A percentile compares a stretch with the other conserved stretches of the same genome.
These are phyloP conservation scores for Poecilobothrus nobilitatus DNA, from an alignment of 2,888 invertebrate species.

Conservation along the genomic window DNA sequence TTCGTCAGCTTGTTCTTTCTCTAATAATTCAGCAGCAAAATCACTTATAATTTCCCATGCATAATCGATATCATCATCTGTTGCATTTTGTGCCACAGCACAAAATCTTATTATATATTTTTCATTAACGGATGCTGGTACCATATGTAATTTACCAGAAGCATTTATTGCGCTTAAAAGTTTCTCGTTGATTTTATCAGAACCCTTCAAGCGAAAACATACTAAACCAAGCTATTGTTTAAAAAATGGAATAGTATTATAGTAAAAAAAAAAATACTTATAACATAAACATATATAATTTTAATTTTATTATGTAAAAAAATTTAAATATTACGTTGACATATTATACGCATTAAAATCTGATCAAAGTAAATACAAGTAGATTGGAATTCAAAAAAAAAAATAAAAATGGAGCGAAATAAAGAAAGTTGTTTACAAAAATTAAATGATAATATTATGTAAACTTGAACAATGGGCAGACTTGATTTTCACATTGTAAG, in stretches of 20 bases:
- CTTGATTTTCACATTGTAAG: too few relatives aligned
- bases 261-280: background rate
- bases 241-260: slow-evolving; percentile 2
- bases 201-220: slow-evolving; percentile 78
- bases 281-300: background rate
- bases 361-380: too few relatives aligned
- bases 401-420: too few relatives aligned
- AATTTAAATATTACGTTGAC: too few relatives aligned
- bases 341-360: too few relatives aligned
- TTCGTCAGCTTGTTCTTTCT: slow-evolving; percentile 58
- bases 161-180: slow-evolving; percentile 86
- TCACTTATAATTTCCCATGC: slow-evolving; percentile 81
- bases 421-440: too few relatives aligned
- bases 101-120: slow-evolving; percentile 90
- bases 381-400: too few relatives aligned
- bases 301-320: too few relatives aligned
- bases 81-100: slow-evolving; percentile 83
- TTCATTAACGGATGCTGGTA: slow-evolving; percentile 83
- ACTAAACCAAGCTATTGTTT: slow-evolving; percentile 72
- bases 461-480: too few relatives aligned
- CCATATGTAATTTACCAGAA: slow-evolving; percentile 94
- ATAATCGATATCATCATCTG: slow-evolving; percentile 71
- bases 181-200: slow-evolving; percentile 78
- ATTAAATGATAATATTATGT: too few relatives aligned
- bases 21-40: slow-evolving; percentile 69